Evolutionary conservation across 2,797 vertebrate genomes (phyloP).

Genomic region (Sebastes alutus): DNA sequence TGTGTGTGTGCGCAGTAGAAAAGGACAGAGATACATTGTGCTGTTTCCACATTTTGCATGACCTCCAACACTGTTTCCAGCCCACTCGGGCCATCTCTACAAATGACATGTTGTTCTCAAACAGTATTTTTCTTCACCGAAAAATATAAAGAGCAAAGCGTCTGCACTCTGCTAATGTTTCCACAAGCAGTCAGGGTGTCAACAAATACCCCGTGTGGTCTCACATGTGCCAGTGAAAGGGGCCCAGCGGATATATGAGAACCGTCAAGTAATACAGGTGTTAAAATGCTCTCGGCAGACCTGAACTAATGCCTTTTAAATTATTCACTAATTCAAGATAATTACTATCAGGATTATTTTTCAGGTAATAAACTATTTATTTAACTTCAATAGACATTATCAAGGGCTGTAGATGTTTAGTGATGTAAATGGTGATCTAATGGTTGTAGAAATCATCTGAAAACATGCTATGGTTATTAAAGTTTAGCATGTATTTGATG

Average conservation of each 20-base stretch:
- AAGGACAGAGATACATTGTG: slow-evolving; percentile 42
- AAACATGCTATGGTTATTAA: neutral
- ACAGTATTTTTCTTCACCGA: slow-evolving; percentile 5
- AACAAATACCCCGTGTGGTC: neutral
- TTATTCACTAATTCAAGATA: neutral
- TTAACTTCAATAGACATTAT: neutral
- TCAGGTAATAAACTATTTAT: neutral
- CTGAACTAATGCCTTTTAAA: slow-evolving; percentile 21
- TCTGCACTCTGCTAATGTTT: slow-evolving; percentile 6
- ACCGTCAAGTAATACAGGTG: neutral
- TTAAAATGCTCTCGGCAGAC: neutral
- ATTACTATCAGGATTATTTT: neutral
- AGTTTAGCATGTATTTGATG: neutral
- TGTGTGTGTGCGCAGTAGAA: neutral
- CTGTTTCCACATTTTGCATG: slow-evolving; percentile 43
- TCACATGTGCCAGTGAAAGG: slow-evolving; percentile 10
- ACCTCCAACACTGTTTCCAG: slow-evolving; percentile 36
- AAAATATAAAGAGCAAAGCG: slow-evolving; percentile 3
- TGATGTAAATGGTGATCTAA: neutral
- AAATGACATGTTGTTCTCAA: slow-evolving; percentile 48
- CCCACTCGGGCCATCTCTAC: slow-evolving; percentile 24
- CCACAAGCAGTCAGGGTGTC: neutral
- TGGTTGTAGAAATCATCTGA: neutral
- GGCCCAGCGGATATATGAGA: slow-evolving; percentile 24
- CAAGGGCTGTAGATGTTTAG: neutral